These are phyloP conservation scores for Strigamia transsilvanica DNA, from an alignment of 2,888 invertebrate genomes.

Conservation along the genomic window DNA sequence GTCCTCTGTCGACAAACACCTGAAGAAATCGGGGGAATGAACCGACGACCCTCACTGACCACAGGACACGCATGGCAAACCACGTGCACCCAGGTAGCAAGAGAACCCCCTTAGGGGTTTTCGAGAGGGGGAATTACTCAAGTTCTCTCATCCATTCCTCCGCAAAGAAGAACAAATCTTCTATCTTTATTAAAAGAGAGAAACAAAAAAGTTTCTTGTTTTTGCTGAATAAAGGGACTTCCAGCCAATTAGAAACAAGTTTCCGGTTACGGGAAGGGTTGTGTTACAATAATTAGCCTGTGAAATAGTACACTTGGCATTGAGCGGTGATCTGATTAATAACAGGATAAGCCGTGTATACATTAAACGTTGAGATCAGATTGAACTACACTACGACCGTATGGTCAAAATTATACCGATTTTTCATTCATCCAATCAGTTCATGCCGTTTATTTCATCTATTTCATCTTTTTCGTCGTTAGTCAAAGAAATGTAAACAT, in stretches of 20 bases:
- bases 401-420: no score
- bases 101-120: constrained; percentile 33
- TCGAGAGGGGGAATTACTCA: constrained; percentile 24
- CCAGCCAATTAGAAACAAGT: constrained; percentile 28
- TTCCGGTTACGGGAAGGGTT: constrained; percentile 44
- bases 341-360: constrained; percentile 4
- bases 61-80: constrained; percentile 42
- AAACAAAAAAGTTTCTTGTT: neutral
- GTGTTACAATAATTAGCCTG: constrained; percentile 41
- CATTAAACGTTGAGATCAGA: neutral
- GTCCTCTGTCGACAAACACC: neutral
- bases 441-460: no score
- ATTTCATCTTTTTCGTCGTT: no score
- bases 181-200: neutral
- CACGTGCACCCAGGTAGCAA: constrained; percentile 36
- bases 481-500: no score
- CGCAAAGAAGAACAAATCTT: neutral
- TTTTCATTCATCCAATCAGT: no score
- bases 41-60: constrained; percentile 48
- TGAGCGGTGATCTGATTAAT: constrained; percentile 45
- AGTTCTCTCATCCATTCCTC: constrained; percentile 33
- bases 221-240: constrained; percentile 2
- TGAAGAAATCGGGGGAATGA: constrained; percentile 43
- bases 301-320: constrained; percentile 43
- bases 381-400: no score